These are phyloP conservation scores for Ylistrum balloti DNA, from an alignment of 1,140 invertebrate genomes.

Conservation along the genomic window DNA sequence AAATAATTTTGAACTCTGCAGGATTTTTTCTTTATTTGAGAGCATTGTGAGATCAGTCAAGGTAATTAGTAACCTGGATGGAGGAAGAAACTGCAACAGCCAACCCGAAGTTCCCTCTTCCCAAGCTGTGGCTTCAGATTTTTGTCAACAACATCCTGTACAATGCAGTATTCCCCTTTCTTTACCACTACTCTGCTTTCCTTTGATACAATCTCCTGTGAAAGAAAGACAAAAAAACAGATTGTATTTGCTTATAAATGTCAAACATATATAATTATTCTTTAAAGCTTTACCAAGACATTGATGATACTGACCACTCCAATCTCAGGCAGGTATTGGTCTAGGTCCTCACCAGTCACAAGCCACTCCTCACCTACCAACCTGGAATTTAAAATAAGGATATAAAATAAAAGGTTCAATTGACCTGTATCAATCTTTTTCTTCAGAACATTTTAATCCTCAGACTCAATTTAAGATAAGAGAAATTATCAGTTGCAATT, in stretches of 20 bases:
- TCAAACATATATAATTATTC: too few species aligned
- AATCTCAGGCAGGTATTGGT: slow-evolving; percentile 83
- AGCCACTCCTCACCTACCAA: slow-evolving; percentile 83
- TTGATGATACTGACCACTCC: slow-evolving; percentile 79
- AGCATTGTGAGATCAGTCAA: too few species aligned
- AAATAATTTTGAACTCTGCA: too few species aligned
- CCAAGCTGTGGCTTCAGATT: slow-evolving; percentile 81
- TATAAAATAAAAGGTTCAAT: neutral
- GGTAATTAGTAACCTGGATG: slow-evolving; percentile 56
- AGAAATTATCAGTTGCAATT: neutral
- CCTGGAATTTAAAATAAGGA: slow-evolving; percentile 62
- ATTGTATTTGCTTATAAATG: too few species aligned
- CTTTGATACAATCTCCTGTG: slow-evolving; percentile 73
- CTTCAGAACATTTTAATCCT: too few species aligned
- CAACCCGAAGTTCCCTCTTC: slow-evolving; percentile 78
- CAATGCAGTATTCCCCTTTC: slow-evolving; percentile 82
- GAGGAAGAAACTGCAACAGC: slow-evolving; percentile 82
- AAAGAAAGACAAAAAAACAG: slow-evolving; percentile 28
- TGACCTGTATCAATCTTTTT: neutral
- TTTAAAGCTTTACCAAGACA: too few species aligned
- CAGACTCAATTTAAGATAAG: too few species aligned
- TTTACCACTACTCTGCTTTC: slow-evolving; percentile 81
- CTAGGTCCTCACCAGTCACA: slow-evolving; percentile 79
- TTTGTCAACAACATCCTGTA: slow-evolving; percentile 80
- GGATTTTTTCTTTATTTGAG: too few species aligned